Evolutionary conservation across 2,113 vertebrate species (phyloP), one percentile per base, ranked within the genome.

Genomic region (Anoura caudifer): DNA sequence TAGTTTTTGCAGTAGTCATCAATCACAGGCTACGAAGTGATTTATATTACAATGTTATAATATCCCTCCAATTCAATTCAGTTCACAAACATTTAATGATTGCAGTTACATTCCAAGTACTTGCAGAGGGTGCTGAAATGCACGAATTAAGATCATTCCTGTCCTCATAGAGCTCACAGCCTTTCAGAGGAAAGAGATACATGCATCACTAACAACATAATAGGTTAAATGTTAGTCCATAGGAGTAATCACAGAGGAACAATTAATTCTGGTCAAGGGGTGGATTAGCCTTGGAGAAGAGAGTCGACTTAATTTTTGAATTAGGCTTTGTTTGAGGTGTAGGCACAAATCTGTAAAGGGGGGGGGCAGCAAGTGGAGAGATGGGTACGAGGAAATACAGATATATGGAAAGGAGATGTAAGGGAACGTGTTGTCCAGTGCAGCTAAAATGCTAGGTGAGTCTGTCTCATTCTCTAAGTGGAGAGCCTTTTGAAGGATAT

Each of bases 31-130:
- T 93, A 69, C 50, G 80, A 89, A 92, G 73, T 89, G 95, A 95
- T 97, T 96, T 97, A 95, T 97, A 94, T 88, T 95, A 94, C 91
- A 93, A 36, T 85, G 87, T 41, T 90, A 61, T 95, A 87, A 97
- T 95, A 87, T 90, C 95, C 93, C 87, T 94, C 91, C 83, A 89
- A 97, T 93, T 88, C 79, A 95, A 36, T 63, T 63, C 59, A 61
- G 31, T 56, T 56, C 22, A 95, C 92, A 94, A 96, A 97, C 93
- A 91, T 56, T 94, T 96, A 96, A 73, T 63, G 89, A 97, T 52
- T 94, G 65, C 31, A 87, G 85, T 75, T 93, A 72, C 80, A 96
- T 91, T 95, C 93, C 61, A 87, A 69, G 91, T 24, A 95, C 86
- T 94, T 70, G 83, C 65, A 43, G 45, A 26, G 82, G 93, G 61